Evolutionary conservation across 2,888 invertebrate species (phyloP).

Genomic region (Ceramica pisi): DNA sequence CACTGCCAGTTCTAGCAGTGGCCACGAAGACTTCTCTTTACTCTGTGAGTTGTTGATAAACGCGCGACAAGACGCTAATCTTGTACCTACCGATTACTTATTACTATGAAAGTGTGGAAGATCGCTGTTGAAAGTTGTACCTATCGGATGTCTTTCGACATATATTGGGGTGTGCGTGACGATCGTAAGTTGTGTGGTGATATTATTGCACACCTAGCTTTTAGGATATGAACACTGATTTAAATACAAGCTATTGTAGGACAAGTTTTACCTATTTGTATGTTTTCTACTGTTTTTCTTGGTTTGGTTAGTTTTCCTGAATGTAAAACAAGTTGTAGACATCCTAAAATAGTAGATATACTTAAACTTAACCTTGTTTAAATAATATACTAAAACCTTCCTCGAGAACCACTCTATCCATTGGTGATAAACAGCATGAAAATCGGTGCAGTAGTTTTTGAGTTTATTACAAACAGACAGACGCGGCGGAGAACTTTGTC

Average conservation of each 20-base stretch:
- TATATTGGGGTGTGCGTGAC: constrained; percentile 12
- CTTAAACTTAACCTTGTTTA: background rate
- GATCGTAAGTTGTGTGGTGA: background rate
- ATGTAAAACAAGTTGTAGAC: background rate
- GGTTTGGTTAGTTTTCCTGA: background rate
- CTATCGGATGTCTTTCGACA: constrained; percentile 26
- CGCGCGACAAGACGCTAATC: constrained; percentile 61
- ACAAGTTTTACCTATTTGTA: too few species aligned
- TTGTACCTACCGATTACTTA: constrained; percentile 58
- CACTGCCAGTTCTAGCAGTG: background rate
- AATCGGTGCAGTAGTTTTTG: too few species aligned
- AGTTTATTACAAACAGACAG: too few species aligned
- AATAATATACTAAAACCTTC: too few species aligned
- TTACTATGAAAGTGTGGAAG: constrained; percentile 48
- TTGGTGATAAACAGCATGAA: too few species aligned
- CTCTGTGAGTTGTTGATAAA: constrained; percentile 53
- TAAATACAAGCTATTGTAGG: background rate
- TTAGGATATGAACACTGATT: background rate
- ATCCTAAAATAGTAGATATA: too few species aligned
- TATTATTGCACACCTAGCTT: background rate
- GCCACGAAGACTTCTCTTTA: background rate
- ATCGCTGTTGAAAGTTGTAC: constrained; percentile 51
- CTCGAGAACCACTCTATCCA: too few species aligned
- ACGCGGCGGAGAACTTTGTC: too few species aligned
- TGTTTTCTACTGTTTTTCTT: background rate